phyloP scores from a whole-genome alignment of 2,888 invertebrate species.

The Cosmopolites sordidus region DNA sequence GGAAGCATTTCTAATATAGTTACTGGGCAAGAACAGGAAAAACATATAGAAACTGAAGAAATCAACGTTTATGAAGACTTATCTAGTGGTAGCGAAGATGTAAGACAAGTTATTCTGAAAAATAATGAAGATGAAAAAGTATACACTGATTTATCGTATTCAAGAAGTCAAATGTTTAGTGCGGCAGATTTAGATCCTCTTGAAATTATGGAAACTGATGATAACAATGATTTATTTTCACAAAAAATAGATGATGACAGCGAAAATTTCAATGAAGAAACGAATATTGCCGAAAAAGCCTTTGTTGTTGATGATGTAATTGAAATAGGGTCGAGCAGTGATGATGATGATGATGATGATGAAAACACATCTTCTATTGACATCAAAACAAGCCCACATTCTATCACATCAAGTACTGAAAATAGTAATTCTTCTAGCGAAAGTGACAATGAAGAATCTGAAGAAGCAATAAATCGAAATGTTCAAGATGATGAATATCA shows the following conservation, averaged over 20 bases:
- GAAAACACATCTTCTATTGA: neutral
- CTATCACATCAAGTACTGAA: neutral
- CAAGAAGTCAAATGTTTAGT: neutral
- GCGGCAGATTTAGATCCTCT: too few relatives aligned
- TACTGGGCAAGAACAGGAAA: constrained; percentile 12
- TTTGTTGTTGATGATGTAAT: constrained; percentile 4
- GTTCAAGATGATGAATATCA: neutral
- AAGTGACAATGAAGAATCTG: neutral
- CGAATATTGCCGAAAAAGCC: constrained; percentile 2
- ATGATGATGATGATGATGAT: constrained; percentile 9
- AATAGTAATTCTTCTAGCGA: neutral
- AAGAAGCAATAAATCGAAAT: too few relatives aligned
- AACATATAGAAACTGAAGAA: constrained; percentile 1
- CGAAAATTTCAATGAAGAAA: neutral
- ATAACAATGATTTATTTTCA: constrained; percentile 5
- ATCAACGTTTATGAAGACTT: constrained; percentile 31
- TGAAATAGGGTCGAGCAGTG: constrained; percentile 11
- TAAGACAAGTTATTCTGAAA: constrained; percentile 12
- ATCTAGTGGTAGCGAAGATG: constrained; percentile 30
- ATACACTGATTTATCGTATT: constrained; percentile 5
- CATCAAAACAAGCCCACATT: neutral
- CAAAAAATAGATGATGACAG: constrained; percentile 1
- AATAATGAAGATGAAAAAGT: neutral
- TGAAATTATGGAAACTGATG: constrained; percentile 4
- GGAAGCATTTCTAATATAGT: constrained; percentile 10